Conservation (phyloP, 1,140 invertebrate species). For the Cydia strobilella region DNA sequence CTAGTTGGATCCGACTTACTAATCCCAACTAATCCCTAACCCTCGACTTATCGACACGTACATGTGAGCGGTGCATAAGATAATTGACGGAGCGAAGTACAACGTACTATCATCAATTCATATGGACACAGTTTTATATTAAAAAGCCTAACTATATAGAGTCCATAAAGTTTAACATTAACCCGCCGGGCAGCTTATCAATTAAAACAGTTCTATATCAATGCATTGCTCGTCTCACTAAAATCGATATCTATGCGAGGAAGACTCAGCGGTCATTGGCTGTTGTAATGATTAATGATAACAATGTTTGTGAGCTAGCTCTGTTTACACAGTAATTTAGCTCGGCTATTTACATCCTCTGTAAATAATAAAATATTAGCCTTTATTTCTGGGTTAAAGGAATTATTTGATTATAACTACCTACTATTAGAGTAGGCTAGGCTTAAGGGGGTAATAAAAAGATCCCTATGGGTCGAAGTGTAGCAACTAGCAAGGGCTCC, state of each 20-base stretch:
- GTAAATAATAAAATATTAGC: conserved; percentile 17
- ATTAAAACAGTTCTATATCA: neutral
- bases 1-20: too few species aligned
- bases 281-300: neutral
- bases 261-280: neutral
- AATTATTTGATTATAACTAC: neutral
- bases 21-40: too few species aligned
- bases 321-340: conserved; percentile 4
- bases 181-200: neutral
- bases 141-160: too few species aligned
- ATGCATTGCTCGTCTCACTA: neutral
- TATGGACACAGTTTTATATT: too few species aligned
- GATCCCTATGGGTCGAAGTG: too few species aligned
- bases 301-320: neutral
- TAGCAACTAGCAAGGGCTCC: too few species aligned
- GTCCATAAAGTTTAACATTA: neutral
- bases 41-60: too few species aligned
- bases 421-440: too few species aligned
- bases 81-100: too few species aligned
- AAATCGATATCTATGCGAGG: conserved; percentile 4
- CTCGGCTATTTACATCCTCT: neutral
- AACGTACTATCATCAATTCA: too few species aligned
- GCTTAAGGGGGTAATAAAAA: too few species aligned
- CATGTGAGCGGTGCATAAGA: too few species aligned
- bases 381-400: neutral